A percentile compares a stretch with the other conserved stretches of the same genome.
Evolutionary conservation across 2,797 vertebrate genomes (phyloP).

Genomic region (Tamandua tetradactyla): DNA sequence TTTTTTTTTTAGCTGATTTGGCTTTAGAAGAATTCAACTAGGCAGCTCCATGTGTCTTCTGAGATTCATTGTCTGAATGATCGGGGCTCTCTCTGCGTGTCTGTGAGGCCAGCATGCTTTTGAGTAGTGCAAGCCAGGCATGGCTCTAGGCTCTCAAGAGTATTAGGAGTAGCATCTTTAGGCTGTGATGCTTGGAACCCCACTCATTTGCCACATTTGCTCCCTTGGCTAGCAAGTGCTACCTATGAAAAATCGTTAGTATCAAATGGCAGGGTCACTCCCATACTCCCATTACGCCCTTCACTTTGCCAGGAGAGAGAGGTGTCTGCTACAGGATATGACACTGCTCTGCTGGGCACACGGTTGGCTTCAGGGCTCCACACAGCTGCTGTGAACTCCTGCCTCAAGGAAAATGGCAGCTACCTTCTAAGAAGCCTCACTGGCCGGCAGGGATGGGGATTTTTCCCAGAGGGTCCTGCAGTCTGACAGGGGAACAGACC

Average conservation of each 20-base stretch:
- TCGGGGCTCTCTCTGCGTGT: neutral
- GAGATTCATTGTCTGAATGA: neutral
- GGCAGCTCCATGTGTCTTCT: neutral
- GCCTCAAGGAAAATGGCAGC: neutral
- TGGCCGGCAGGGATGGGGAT: neutral
- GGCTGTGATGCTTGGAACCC: neutral
- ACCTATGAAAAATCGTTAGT: neutral
- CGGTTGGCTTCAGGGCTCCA: neutral
- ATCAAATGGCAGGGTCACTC: neutral
- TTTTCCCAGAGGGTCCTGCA: neutral
- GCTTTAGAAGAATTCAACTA: neutral
- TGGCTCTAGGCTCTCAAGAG: neutral
- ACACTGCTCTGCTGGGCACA: neutral
- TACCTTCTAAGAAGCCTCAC: neutral
- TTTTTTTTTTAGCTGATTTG: neutral
- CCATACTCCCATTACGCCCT: neutral
- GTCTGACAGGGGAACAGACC: neutral
- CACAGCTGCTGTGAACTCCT: neutral
- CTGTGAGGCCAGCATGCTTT: neutral
- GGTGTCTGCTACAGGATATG: accelerated
- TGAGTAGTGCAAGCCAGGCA: neutral
- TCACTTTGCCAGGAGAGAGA: neutral
- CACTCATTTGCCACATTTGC: neutral
- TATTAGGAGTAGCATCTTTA: neutral
- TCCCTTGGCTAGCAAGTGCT: neutral